phyloP scores from a whole-genome alignment of 2,888 invertebrate genomes.

The Pammene aurita region DNA sequence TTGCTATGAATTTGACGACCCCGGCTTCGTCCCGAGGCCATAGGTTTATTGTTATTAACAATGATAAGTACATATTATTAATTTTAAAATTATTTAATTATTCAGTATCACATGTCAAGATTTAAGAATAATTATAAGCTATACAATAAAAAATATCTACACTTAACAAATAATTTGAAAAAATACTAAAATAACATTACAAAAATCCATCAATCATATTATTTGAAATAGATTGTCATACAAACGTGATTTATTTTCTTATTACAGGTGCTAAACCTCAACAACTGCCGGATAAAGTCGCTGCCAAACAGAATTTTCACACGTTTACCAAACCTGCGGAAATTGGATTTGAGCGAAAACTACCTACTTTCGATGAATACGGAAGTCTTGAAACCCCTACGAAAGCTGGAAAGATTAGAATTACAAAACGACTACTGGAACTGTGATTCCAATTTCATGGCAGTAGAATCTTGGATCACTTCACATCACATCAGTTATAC shows the following conservation, averaged over 20 bases:
- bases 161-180: too few species aligned
- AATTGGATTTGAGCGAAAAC: conserved; percentile 85
- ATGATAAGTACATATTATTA: too few species aligned
- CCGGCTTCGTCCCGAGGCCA: too few species aligned
- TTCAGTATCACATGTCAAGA: too few species aligned
- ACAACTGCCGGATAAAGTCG: conserved; percentile 83
- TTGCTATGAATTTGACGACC: too few species aligned
- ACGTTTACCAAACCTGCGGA: conserved; percentile 80
- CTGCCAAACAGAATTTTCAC: conserved; percentile 79
- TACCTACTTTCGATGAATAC: conserved; percentile 80
- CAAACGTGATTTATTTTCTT: neutral
- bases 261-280: conserved; percentile 83
- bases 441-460: conserved; percentile 77
- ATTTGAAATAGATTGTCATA: too few species aligned
- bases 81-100: too few species aligned
- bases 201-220: too few species aligned
- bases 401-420: conserved; percentile 77
- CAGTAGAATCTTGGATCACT: conserved; percentile 71
- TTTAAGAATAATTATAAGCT: too few species aligned
- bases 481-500: conserved; percentile 71
- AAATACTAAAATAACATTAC: too few species aligned
- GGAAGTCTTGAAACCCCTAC: conserved; percentile 74
- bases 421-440: conserved; percentile 82
- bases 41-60: too few species aligned
- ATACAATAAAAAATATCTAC: too few species aligned